Evolutionary conservation across 2,797 vertebrate genomes (phyloP).

Genomic region (Gymnodraco acuticeps): DNA sequence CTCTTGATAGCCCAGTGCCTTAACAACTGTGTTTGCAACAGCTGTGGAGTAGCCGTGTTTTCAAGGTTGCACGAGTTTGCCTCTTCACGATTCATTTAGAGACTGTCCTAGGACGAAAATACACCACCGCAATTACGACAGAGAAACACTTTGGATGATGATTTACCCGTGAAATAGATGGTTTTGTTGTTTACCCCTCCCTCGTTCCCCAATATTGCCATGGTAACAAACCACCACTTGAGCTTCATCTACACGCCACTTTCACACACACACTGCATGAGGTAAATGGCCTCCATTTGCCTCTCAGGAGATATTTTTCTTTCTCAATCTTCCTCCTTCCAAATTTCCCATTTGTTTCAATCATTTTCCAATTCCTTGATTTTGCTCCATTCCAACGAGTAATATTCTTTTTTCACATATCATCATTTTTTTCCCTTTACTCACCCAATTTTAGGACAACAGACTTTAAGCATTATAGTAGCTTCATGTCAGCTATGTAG

Average conservation of each 20-base stretch:
- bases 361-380: constrained; percentile 35
- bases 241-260: constrained; percentile 59
- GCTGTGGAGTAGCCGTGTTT: not conserved
- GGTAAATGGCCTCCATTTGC: constrained; percentile 57
- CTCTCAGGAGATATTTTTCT: constrained; percentile 57
- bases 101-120: constrained; percentile 16
- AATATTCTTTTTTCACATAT: not conserved
- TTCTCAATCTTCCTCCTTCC: constrained; percentile 48
- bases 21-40: constrained; percentile 18
- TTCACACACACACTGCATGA: constrained; percentile 63
- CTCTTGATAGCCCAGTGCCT: constrained; percentile 38
- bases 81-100: constrained; percentile 14
- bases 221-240: constrained; percentile 71
- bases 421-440: constrained; percentile 5
- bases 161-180: constrained; percentile 59
- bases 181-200: constrained; percentile 64
- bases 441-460: no score
- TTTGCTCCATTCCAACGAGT: constrained; percentile 8
- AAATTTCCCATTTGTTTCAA: constrained; percentile 27
- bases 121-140: constrained; percentile 10
- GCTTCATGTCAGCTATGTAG: not conserved
- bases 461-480: not conserved
- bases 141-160: constrained; percentile 46
- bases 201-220: constrained; percentile 60
- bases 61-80: constrained; percentile 39